Base-by-base conservation (phyloP, 2,113 vertebrate genomes). In the Bagarius yarrelli region DNA sequence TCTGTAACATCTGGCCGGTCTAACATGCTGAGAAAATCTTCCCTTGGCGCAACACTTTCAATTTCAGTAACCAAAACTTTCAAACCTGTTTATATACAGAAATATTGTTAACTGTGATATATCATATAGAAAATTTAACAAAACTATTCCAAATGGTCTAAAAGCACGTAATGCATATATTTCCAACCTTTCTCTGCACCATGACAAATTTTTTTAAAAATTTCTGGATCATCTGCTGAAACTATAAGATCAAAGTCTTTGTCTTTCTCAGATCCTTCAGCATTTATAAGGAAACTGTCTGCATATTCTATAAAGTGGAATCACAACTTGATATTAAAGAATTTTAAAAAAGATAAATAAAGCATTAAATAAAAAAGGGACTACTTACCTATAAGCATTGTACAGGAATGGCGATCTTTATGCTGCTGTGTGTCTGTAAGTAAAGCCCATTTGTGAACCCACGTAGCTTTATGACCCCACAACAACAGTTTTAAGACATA, bases 41-140 rank as follows among this genome's bases (percentile, higher is more conserved):
- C 84, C 56, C 63, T 87, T 13, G 84, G 83, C 13, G 32, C 15
- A 0, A 78, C 83, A 13, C 83, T 81, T 69, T 95, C 94, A 80
- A 88, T 0, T 0, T 91, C 85, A 60, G 89, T 94, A 36, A 95
- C 86, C 80, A 96, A 84, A 36, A 95, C 91, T 1, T 85, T 91
- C 16, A 87, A 71, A 66, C 94, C 95, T 96, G 83, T 21, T 71
- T 60, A 71, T 32, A 30, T 83, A 18, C 50, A 60, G 2, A 13
- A 34, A 21, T 40, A 61, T 59, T 21, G 50, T 53, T 19, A 47
- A 15, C 21, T 60, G 34, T 36, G 16, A 0, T 44, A 47, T 27
- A 76, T 82, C 15, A 52, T 15, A 21, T 60, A 23, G 47, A 3
- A 63, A 18, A 27, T 9, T 34, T 18, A 63, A 63, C 16, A 19